Conservation (phyloP, 2,888 invertebrate genomes). For the Standfussiana lucernea region DNA sequence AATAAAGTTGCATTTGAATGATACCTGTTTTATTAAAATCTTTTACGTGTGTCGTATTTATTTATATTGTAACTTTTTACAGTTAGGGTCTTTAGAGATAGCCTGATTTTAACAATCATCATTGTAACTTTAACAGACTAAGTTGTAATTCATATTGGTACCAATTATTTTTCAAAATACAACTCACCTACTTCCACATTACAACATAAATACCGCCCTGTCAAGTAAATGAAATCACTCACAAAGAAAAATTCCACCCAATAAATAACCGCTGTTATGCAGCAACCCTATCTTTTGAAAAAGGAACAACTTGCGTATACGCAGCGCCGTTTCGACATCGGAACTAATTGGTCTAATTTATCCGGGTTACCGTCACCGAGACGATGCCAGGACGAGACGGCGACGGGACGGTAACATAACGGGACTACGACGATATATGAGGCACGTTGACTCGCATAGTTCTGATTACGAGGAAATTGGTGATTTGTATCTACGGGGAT, state of each 20-base stretch:
- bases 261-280: conserved; percentile 65
- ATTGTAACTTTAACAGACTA: neutral
- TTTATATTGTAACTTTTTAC: neutral
- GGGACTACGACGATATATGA: conserved; percentile 45
- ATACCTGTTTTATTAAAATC: neutral
- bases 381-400: conserved; percentile 50
- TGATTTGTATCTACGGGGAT: conserved; percentile 76
- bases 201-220: conserved; percentile 29
- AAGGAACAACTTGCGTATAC: conserved; percentile 65
- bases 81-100: neutral
- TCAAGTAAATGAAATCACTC: conserved; percentile 56
- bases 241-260: conserved; percentile 54
- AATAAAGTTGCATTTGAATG: neutral
- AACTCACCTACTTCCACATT: neutral
- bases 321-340: conserved; percentile 67
- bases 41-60: neutral
- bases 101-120: neutral
- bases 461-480: conserved; percentile 76
- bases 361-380: conserved; percentile 67
- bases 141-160: neutral
- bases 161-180: neutral
- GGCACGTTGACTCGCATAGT: conserved; percentile 73
- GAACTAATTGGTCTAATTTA: conserved; percentile 84
- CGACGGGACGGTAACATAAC: conserved; percentile 37
- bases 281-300: conserved; percentile 68